phyloP scores from a whole-genome alignment of 2,797 vertebrate species.

The Botia kubotai region DNA sequence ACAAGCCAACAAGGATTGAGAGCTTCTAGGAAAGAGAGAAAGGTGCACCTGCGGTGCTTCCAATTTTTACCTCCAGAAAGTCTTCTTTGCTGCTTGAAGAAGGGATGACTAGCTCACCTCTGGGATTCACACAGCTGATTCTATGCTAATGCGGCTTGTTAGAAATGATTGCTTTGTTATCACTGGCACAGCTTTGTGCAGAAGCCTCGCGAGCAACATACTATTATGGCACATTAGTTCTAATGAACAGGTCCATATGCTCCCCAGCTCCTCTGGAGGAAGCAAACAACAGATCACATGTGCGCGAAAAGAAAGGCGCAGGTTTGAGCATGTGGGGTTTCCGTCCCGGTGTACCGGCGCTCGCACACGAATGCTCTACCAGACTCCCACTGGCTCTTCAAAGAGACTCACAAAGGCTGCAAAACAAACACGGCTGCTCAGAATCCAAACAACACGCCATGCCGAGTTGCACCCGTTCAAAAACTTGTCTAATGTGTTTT shows the following conservation, averaged over 20 bases:
- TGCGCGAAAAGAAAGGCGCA: slow-evolving; percentile 11
- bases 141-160: slow-evolving; percentile 56
- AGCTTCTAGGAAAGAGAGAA: not conserved
- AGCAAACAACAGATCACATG: slow-evolving; percentile 25
- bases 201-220: slow-evolving; percentile 46
- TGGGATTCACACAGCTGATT: slow-evolving; percentile 51
- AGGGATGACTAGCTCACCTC: slow-evolving; percentile 38
- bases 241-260: slow-evolving; percentile 61
- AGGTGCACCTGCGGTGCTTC: slow-evolving; percentile 4
- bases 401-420: slow-evolving; percentile 25
- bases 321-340: not conserved
- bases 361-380: not conserved
- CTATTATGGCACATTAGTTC: slow-evolving; percentile 53
- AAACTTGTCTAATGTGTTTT: slow-evolving; percentile 13
- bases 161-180: slow-evolving; percentile 62
- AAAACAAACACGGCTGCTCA: slow-evolving; percentile 12
- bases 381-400: slow-evolving; percentile 28
- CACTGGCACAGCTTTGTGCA: slow-evolving; percentile 40
- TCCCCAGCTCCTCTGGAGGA: slow-evolving; percentile 49
- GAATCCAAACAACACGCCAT: not conserved
- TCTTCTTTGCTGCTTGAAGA: slow-evolving; percentile 34
- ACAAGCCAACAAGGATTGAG: not conserved
- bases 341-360: not conserved
- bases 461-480: slow-evolving; percentile 10
- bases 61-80: slow-evolving; percentile 13